These are phyloP conservation scores for Eulithis testata DNA, from an alignment of 2,888 invertebrate genomes.

Conservation along the genomic window DNA sequence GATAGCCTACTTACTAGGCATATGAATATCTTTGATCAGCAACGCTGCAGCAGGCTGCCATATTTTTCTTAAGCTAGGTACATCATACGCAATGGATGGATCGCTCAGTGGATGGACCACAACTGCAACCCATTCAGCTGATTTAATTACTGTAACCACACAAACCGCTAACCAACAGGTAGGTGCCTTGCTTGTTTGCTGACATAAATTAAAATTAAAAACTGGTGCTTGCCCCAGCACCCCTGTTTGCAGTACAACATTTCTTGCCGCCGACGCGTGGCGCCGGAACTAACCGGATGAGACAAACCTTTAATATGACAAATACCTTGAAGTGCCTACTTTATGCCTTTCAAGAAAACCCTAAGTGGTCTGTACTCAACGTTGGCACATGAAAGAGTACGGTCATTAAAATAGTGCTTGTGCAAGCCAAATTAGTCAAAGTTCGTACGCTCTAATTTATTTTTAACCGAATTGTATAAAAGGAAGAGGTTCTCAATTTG, in stretches of 20 bases:
- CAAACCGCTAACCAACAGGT: not conserved
- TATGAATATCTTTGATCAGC: too few species aligned
- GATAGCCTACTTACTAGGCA: too few species aligned
- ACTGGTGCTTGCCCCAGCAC: not conserved
- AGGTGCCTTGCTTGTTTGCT: not conserved
- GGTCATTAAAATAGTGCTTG: not conserved
- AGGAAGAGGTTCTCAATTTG: too few species aligned
- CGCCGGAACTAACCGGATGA: constrained; percentile 32
- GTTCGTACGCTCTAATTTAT: too few species aligned
- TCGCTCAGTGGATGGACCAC: too few species aligned
- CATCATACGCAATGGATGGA: too few species aligned
- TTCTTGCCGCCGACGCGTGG: constrained; percentile 60
- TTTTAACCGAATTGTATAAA: too few species aligned
- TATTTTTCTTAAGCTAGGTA: too few species aligned
- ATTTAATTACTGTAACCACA: not conserved
- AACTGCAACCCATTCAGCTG: too few species aligned
- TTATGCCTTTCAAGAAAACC: constrained; percentile 1
- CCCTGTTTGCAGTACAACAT: constrained; percentile 36
- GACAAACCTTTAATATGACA: constrained; percentile 10
- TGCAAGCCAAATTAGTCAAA: too few species aligned
- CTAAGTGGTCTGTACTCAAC: constrained; percentile 1
- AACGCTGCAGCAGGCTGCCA: too few species aligned
- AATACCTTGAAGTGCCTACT: constrained; percentile 10
- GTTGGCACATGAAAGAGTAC: not conserved
- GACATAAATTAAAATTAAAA: not conserved